Evolutionary conservation across 2,797 vertebrate species (phyloP).

Genomic region (Psittacula derbiana): DNA sequence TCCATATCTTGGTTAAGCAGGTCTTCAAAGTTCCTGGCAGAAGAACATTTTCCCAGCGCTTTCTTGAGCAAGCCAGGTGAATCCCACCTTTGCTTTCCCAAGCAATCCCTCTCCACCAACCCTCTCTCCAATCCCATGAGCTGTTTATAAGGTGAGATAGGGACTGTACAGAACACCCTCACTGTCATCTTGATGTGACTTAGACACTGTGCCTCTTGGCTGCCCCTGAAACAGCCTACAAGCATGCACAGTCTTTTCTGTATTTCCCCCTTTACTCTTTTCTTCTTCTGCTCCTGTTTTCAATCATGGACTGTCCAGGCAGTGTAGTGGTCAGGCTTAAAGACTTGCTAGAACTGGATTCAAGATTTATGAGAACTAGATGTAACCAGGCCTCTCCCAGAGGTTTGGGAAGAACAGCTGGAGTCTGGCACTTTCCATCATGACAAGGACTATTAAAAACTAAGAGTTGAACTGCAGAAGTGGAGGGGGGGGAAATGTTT

Average conservation of each 20-base stretch:
- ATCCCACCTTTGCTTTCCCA: background rate
- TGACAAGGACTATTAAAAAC: constrained; percentile 78
- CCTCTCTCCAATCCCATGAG: background rate
- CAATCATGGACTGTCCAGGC: constrained; percentile 74
- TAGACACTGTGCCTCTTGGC: background rate
- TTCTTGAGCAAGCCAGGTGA: background rate
- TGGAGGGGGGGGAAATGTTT: background rate
- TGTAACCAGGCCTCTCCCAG: constrained; percentile 80
- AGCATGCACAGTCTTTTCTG: background rate
- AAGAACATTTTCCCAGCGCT: background rate
- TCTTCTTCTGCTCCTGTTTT: constrained; percentile 69
- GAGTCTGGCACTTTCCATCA: constrained; percentile 76
- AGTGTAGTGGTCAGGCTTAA: constrained; percentile 70
- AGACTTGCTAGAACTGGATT: constrained; percentile 77
- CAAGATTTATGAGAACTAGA: constrained; percentile 78
- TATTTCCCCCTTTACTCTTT: background rate
- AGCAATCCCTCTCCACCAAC: background rate
- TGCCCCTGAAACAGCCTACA: background rate
- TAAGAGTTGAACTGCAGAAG: constrained; percentile 60
- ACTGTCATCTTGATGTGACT: background rate
- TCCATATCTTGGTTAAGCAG: background rate
- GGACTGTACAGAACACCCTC: background rate
- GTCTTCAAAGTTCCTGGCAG: background rate
- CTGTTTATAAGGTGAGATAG: background rate
- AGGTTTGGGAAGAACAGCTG: constrained; percentile 80